These are phyloP conservation scores for Ceryle rudis DNA, from an alignment of 2,797 vertebrate species.

Conservation along the genomic window DNA sequence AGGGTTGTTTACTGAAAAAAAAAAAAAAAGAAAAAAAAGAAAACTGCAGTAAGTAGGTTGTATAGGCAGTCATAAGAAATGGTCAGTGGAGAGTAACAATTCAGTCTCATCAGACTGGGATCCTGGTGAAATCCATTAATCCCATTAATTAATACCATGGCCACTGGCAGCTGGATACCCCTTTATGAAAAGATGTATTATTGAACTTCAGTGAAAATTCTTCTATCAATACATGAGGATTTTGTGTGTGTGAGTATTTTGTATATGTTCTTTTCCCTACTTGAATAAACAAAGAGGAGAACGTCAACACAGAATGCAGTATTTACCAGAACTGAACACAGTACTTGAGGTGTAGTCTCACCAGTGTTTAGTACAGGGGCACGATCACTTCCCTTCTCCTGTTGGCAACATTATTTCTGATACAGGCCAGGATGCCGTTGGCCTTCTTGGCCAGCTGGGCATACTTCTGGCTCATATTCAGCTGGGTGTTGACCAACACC, in stretches of 20 bases:
- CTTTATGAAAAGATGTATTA: not conserved
- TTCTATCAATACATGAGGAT: not conserved
- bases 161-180: not conserved
- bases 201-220: not conserved
- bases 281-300: not conserved
- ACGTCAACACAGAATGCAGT: rapidly evolving
- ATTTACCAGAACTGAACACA: not conserved
- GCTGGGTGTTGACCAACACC: no score
- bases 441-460: no score
- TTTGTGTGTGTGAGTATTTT: not conserved
- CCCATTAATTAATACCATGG: not conserved
- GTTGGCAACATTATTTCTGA: no score
- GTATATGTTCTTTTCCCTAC: rapidly evolving
- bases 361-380: no score
- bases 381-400: no score
- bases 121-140: not conserved
- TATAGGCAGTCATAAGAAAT: not conserved
- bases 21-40: not conserved
- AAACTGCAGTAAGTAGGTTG: not conserved
- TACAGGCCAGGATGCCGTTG: no score
- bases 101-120: not conserved
- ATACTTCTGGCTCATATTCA: no score
- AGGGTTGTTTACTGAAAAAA: not conserved
- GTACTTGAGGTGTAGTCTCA: no score
- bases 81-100: not conserved